Evolutionary conservation across 2,888 invertebrate genomes (phyloP), one percentile per base, ranked within the genome.

Genomic region (Polylopha cassiicola): DNA sequence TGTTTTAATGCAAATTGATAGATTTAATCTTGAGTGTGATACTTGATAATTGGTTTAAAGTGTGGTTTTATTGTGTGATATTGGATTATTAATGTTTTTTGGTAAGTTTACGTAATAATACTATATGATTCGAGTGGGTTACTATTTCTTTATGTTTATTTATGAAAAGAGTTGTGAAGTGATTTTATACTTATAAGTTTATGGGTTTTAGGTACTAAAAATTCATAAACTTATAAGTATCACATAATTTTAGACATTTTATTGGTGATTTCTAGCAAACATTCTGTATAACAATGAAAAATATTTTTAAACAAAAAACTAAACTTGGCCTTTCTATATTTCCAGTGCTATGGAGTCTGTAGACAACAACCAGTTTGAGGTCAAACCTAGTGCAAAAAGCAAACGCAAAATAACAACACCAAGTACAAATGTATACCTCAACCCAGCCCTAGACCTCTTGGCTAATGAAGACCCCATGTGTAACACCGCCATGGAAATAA

Each of bases 401-500:
- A 84, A 86, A 52, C 60, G 86, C n/a, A 86, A 86, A 48, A 70
- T 80, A 17, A 56, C 61, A 3, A 54, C 69, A 2, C 73, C 73
- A 1, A 66, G 73, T 18, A 58, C 73, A 0, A 86, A 81, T 46
- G 77, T 65, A 0, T 86, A 84, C 47, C 56, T 81, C 5, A 86
- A 86, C 47, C 86, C 86, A 3, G 86, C 76, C 0, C 44, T 86
- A 1, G 86, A 86, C 39, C 56, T 86, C 0, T 65, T 86, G 0
- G 81, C 65, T 3, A 86, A 82, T 42, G 86, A 86, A 7, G 86
- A 86, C 42, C 73, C 69, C 3, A 86, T 86, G 67, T 82, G 84
- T 48, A 86, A 86, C 58, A 86, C 73, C 0, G 78, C 72, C 3
- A 85, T 86, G 85, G 86, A 86, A 58, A 71, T 85, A 14, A 65